Base-by-base conservation (phyloP, 2,888 invertebrate genomes). In the Nasonia oneida region DNA sequence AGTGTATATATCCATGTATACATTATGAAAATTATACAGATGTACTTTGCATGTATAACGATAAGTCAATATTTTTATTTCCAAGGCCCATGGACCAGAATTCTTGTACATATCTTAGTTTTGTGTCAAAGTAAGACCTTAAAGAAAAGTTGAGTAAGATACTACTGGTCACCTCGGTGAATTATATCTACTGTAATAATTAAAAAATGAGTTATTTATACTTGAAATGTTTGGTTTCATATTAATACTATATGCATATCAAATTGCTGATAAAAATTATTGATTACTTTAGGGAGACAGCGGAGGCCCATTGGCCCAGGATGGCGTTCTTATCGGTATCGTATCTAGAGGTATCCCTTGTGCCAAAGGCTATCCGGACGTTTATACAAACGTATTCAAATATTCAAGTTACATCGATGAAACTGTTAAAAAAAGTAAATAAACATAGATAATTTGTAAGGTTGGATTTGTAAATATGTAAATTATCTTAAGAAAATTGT, bases 281-380 rank as follows among this genome's bases (percentile, higher is more conserved):
- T 57, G 1, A 6, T 57, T 57, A 57, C 6, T 18, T 53, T 76
- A 88, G 88, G 87, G 87, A 39, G 88, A 88, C 80, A 88, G 87
- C 12, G 88, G 88, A n/a, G 86, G 88, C 37, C 87, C 88, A 33
- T 29, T 88, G 64, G 83, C 79, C n/a, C 84, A 83, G 47, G 77
- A 81, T 15, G 75, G 77, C 14, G 14, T 64, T 14, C 4, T 88
- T 2, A 18, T 86, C n/a, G 88, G 86, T 53, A 79, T 88, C 6
- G 83, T 87, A 18, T 87, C 86, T 50, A 84, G 88, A n/a, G 87
- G 83, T n/a, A 85, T 86, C 8, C 87, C 84, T 5, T 88, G 88
- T 57, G 88, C 87, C 1, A 29, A 0, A 15, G 88, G 88, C 18
- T n/a, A 70, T 15, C 88, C 88, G 0, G 88, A 88, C 33, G 18